A percentile compares a stretch with the other conserved stretches of the same genome.
phyloP scores from a whole-genome alignment of 2,113 vertebrate species.

The Chloropsis cyanopogon region DNA sequence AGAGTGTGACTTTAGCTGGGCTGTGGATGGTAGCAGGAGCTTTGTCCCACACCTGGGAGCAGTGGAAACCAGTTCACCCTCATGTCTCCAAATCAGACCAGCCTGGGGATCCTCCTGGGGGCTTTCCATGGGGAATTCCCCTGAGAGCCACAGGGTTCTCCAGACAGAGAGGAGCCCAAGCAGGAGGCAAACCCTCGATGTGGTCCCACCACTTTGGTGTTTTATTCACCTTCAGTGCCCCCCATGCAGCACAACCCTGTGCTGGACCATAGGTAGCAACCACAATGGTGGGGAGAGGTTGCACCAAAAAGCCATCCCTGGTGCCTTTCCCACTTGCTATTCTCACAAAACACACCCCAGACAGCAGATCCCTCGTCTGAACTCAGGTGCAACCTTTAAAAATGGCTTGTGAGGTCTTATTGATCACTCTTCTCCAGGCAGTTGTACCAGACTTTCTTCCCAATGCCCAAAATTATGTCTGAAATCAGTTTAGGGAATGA shows the following conservation, averaged over 20 bases:
- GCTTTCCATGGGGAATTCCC: background rate
- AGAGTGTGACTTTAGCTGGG: background rate
- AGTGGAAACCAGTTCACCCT: background rate
- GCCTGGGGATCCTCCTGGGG: background rate
- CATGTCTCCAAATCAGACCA: conserved; percentile 3
- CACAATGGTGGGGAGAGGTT: background rate
- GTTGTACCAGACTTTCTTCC: conserved; percentile 37
- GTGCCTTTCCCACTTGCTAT: background rate
- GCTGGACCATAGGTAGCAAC: background rate
- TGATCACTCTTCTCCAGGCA: background rate
- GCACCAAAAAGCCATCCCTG: background rate
- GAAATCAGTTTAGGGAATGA: conserved; percentile 74
- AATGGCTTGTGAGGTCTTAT: background rate
- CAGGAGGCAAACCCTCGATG: background rate
- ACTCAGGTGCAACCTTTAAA: background rate
- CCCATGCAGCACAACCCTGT: background rate
- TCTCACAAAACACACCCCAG: background rate
- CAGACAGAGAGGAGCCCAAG: background rate
- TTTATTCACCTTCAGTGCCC: background rate
- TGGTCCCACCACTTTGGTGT: background rate
- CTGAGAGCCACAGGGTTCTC: background rate
- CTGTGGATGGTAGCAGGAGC: background rate
- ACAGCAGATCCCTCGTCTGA: background rate
- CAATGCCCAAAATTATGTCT: conserved; percentile 57
- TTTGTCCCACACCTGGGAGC: background rate